These are phyloP conservation scores for Smittia aterrima DNA, from an alignment of 2,888 invertebrate genomes.

Conservation along the genomic window DNA sequence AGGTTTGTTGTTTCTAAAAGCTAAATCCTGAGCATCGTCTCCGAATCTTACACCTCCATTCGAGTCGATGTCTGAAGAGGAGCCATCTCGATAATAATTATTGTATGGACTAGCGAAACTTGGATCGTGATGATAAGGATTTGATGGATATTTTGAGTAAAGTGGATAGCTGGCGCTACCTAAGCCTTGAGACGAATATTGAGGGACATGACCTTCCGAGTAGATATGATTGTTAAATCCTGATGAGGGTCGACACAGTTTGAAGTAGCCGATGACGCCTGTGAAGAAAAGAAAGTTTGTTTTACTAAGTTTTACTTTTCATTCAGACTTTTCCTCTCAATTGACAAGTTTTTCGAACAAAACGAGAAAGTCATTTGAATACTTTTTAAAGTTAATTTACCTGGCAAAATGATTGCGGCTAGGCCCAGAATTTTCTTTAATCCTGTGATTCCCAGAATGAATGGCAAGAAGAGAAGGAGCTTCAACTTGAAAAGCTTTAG, in stretches of 20 bases:
- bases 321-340: too few relatives aligned
- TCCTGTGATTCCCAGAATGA: conserved; percentile 73
- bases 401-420: conserved; percentile 74
- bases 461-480: conserved; percentile 73
- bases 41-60: conserved; percentile 63
- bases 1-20: conserved; percentile 69
- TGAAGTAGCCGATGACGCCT: conserved; percentile 81
- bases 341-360: too few relatives aligned
- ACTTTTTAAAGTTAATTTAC: conserved; percentile 47
- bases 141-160: conserved; percentile 44
- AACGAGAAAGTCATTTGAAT: neutral
- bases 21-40: conserved; percentile 66
- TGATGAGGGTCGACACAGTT: conserved; percentile 73
- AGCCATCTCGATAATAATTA: conserved; percentile 54
- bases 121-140: conserved; percentile 49
- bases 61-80: conserved; percentile 50
- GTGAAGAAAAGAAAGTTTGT: conserved; percentile 43
- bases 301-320: too few relatives aligned
- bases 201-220: conserved; percentile 57
- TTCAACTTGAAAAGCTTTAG: conserved; percentile 82
- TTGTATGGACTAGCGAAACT: conserved; percentile 52
- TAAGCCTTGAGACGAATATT: conserved; percentile 73
- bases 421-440: conserved; percentile 82
- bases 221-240: conserved; percentile 56
- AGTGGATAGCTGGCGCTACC: conserved; percentile 61